Conservation (phyloP, 2,888 invertebrate genomes). For the Allolobophora icterica region DNA sequence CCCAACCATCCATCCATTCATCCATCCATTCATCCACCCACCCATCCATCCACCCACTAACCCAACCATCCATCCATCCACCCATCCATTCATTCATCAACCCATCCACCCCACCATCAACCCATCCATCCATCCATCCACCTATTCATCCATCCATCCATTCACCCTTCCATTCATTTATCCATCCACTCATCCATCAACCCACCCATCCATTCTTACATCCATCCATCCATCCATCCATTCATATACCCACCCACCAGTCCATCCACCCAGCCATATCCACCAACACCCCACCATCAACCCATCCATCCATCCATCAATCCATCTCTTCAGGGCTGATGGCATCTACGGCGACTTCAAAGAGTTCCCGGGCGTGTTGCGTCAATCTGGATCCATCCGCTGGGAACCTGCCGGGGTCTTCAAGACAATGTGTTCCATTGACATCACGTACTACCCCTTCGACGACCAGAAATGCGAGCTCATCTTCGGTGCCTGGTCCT, state of each 20-base stretch:
- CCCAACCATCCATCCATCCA: background rate
- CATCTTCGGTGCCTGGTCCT: slow-evolving; percentile 49
- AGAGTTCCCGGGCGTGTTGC: slow-evolving; percentile 48
- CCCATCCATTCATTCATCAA: background rate
- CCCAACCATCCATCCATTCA: background rate
- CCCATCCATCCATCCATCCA: too few species aligned
- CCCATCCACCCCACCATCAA: too few species aligned
- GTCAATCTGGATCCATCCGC: slow-evolving; percentile 43
- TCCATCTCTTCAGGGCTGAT: slow-evolving; percentile 43
- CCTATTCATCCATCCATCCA: too few species aligned
- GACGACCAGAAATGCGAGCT: slow-evolving; percentile 49
- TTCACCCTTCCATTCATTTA: too few species aligned
- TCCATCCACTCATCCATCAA: background rate
- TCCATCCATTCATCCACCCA: background rate
- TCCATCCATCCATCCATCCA: background rate
- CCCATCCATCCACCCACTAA: too few species aligned
- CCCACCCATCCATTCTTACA: background rate
- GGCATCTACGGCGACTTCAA: slow-evolving; percentile 49
- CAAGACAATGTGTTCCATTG: slow-evolving; percentile 50
- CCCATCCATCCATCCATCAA: background rate
- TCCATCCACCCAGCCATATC: background rate
- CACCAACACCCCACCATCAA: background rate
- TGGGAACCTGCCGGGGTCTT: slow-evolving; percentile 51
- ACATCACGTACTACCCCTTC: slow-evolving; percentile 52
- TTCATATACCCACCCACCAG: background rate